Base-by-base conservation (phyloP, 2,888 invertebrate species). In the Cataglyphis livida region DNA sequence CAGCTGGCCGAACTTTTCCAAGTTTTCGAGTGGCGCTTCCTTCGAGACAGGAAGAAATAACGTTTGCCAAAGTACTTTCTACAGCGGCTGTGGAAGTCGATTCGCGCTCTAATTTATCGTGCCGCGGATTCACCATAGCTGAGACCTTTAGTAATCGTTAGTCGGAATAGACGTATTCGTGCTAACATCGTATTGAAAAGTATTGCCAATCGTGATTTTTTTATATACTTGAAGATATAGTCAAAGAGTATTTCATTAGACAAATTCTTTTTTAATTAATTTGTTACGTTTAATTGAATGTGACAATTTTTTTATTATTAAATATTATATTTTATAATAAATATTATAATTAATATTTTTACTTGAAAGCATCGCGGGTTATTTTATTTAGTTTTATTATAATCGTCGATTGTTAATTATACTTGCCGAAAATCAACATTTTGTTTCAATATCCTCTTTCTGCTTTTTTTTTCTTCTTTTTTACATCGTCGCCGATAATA, bases 11-110 rank as follows among this genome's bases (percentile, higher is more conserved):
- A 86, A 89, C 83, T 85, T 85, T 83, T 82, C 68, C 83, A 84
- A 87, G 74, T 86, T 87, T 75, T 82, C 84, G 82, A 79, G 79
- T 41, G 70, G 66, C 73, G 78, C 41, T 83, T 71, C 82, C 84
- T 75, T 68, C 61, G 57, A 78, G 68, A 51, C 83, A 74, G 75
- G 82, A 85, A 85, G 88, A 87, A 84, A 85, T 85, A 85, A 84
- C 81, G 84, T 82, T 90, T 85, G 84, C 84, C 87, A 74, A 87
- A 82, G 83, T 85, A 82, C 82, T 87, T 75, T 78, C 68, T 73
- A 88, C 78, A 59, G 48, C 82, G 73, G 21, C 64, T 70, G 81
- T 82, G 66, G 81, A 82, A 74, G 68, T 84, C 73, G 83, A 79
- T 70, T 78, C 65, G 70, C 78, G 59, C 38, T 61, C 65, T 81